Evolutionary conservation across 2,888 invertebrate species (phyloP).

Genomic region (Rhagium mordax): DNA sequence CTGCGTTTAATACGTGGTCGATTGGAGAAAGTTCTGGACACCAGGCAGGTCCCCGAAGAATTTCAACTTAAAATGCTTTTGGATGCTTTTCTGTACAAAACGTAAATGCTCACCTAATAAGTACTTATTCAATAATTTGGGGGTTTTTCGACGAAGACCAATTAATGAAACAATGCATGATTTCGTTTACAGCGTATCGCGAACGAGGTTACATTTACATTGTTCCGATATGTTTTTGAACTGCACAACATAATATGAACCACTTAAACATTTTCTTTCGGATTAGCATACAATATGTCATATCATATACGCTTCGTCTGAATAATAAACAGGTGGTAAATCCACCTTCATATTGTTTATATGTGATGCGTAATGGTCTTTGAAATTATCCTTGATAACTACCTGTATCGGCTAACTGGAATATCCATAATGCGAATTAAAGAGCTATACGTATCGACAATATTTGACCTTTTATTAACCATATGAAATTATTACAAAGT

Average conservation of each 20-base stretch:
- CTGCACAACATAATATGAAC: conserved; percentile 39
- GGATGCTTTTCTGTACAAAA: too few species aligned
- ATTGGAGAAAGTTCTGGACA: too few species aligned
- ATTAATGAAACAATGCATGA: not conserved
- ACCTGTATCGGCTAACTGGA: not conserved
- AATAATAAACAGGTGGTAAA: conserved; percentile 45
- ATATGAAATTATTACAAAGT: too few species aligned
- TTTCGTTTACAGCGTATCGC: not conserved
- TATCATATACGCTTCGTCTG: conserved; percentile 33
- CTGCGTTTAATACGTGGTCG: too few species aligned
- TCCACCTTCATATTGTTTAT: conserved; percentile 43
- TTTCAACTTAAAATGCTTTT: too few species aligned
- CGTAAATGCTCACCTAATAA: too few species aligned
- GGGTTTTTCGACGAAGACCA: not conserved
- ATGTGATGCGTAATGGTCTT: conserved; percentile 44
- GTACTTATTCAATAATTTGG: not conserved
- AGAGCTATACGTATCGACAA: not conserved
- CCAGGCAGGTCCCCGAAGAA: too few species aligned
- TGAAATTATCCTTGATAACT: conserved; percentile 28
- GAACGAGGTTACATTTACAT: conserved; percentile 11
- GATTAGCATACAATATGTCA: conserved; percentile 49
- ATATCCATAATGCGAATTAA: not conserved
- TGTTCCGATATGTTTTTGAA: not conserved
- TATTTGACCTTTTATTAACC: too few species aligned
- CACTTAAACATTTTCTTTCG: conserved; percentile 33